These are phyloP conservation scores for Therioaphis trifolii DNA, from an alignment of 2,888 invertebrate genomes.

Conservation along the genomic window DNA sequence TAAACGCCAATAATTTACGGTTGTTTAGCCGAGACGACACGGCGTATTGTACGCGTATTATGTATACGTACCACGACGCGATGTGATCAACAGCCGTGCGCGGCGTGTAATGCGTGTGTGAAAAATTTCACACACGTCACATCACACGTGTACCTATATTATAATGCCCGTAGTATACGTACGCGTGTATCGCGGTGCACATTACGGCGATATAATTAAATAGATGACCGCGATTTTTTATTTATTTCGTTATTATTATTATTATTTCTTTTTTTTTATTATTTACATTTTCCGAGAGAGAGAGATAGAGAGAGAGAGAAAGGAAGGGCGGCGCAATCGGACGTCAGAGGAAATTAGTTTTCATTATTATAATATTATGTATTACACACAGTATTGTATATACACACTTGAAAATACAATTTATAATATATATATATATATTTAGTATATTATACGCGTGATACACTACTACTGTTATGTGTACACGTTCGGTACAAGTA, in stretches of 20 bases:
- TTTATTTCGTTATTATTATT: too few relatives aligned
- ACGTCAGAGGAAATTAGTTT: too few relatives aligned
- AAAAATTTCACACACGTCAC: slow-evolving; percentile 7
- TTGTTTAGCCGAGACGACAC: slow-evolving; percentile 44
- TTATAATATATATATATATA: too few relatives aligned
- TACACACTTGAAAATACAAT: too few relatives aligned
- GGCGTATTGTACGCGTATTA: not conserved
- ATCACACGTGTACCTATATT: not conserved
- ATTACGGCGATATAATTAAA: slow-evolving; percentile 13
- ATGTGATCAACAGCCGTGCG: not conserved
- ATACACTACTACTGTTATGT: too few relatives aligned
- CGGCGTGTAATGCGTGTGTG: slow-evolving; percentile 7
- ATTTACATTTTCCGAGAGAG: not conserved
- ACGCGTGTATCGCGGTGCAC: not conserved
- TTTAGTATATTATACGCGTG: not conserved
- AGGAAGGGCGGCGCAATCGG: too few relatives aligned
- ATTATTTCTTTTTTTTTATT: too few relatives aligned
- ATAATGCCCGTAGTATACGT: too few relatives aligned
- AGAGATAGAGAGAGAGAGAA: not conserved
- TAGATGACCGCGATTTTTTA: slow-evolving; percentile 35
- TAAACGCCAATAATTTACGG: slow-evolving; percentile 47
- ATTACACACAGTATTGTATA: too few relatives aligned
- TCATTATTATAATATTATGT: too few relatives aligned
- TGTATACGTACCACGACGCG: not conserved
- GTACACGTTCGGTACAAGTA: too few relatives aligned